These are phyloP conservation scores for Oscheius sp. DNA, from an alignment of 2,888 invertebrate species.

Conservation along the genomic window DNA sequence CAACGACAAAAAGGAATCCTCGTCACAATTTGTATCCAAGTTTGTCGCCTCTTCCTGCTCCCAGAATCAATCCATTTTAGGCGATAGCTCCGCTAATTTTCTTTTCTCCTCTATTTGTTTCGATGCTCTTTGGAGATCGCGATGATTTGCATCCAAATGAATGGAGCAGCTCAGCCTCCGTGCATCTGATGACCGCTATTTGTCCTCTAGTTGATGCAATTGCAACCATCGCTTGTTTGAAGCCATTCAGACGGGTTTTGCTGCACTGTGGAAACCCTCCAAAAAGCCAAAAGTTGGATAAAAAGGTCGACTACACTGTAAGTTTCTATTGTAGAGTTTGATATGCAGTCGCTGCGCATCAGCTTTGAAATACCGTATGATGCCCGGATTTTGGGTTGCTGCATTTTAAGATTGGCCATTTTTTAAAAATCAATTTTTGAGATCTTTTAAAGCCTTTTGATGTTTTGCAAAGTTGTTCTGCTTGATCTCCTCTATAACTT, in stretches of 20 bases:
- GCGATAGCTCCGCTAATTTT: conserved; percentile 19
- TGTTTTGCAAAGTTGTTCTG: no score
- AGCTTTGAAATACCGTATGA: no score
- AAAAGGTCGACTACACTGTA: neutral
- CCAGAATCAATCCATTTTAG: neutral
- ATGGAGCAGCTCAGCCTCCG: neutral
- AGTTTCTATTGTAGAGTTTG: no score
- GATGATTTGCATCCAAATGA: conserved; percentile 1
- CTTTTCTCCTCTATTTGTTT: conserved; percentile 18
- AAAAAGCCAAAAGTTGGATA: neutral
- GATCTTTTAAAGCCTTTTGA: no score
- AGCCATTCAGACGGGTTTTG: conserved; percentile 16
- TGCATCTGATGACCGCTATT: conserved; percentile 4
- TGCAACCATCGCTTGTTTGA: conserved; percentile 19
- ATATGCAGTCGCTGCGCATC: no score
- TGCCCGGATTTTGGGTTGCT: no score
- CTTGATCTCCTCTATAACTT: no score
- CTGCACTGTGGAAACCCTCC: neutral
- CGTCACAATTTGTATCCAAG: conserved; percentile 23
- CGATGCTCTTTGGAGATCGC: conserved; percentile 1
- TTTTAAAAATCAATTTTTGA: no score
- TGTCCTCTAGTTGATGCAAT: conserved; percentile 23
- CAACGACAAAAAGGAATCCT: conserved; percentile 27
- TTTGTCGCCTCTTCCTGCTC: neutral
- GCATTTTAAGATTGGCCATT: no score